Conservation (phyloP, 2,113 vertebrate genomes). For the Spheniscus mendiculus region DNA sequence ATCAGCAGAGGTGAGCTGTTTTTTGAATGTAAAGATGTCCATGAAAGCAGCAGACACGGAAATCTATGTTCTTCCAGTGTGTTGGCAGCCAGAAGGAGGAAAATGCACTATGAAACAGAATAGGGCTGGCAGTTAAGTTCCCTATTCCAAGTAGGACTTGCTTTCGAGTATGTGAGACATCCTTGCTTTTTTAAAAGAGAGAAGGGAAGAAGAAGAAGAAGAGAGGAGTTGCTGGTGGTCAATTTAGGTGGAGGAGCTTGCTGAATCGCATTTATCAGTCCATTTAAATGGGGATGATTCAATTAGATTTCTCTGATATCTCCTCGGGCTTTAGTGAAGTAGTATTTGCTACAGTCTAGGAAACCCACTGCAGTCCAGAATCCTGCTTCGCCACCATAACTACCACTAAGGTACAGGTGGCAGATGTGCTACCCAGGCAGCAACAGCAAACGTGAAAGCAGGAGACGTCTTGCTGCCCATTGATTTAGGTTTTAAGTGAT, state of each 20-base stretch:
- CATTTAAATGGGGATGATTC: not conserved
- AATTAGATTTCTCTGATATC: not conserved
- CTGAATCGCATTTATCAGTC: not conserved
- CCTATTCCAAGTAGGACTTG: conserved; percentile 5
- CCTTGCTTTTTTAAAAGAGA: not conserved
- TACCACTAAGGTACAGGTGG: rapidly evolving
- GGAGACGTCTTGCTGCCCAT: not conserved
- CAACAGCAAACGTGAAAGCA: not conserved
- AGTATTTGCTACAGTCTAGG: not conserved
- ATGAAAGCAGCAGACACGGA: not conserved
- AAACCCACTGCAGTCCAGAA: not conserved
- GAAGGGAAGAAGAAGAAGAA: not conserved
- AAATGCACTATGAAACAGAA: not conserved
- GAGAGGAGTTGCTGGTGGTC: not conserved
- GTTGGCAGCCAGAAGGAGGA: not conserved
- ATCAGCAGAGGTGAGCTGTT: not conserved
- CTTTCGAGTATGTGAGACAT: conserved; percentile 1
- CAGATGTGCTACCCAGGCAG: not conserved
- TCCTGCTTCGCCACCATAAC: rapidly evolving
- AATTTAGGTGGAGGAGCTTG: not conserved
- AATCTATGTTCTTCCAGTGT: not conserved
- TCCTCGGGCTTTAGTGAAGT: not conserved
- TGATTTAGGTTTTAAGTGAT: not conserved
- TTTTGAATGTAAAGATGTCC: not conserved
- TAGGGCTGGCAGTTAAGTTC: not conserved